A percentile compares a stretch with the other conserved stretches of the same genome.
Evolutionary conservation across 2,888 invertebrate genomes (phyloP).

Genomic region (Gasteruption jaculator): DNA sequence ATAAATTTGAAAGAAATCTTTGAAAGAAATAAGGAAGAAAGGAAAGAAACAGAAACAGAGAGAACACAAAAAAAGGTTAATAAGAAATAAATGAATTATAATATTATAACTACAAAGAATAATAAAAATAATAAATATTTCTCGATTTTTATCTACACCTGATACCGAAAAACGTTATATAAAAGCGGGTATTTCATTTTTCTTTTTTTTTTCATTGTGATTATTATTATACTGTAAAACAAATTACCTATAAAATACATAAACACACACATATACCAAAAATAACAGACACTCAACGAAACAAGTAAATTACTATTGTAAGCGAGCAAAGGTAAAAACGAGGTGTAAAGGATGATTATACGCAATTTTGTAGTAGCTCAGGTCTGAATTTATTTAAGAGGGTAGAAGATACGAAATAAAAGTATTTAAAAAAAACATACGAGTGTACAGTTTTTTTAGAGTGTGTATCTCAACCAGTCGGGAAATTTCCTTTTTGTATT

Average conservation of each 20-base stretch:
- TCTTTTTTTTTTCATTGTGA: not conserved
- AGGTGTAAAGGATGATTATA: constrained; percentile 25
- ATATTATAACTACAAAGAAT: no score
- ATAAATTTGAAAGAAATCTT: no score
- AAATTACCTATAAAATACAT: constrained; percentile 1
- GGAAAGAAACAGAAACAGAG: no score
- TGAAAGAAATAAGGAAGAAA: no score
- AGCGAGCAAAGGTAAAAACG: constrained; percentile 3
- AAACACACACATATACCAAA: constrained; percentile 16
- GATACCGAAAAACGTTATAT: no score
- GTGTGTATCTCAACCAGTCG: constrained; percentile 1
- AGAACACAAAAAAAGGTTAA: no score
- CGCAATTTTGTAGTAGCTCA: constrained; percentile 46
- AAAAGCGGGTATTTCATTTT: constrained; percentile 3
- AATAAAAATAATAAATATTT: no score
- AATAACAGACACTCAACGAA: constrained; percentile 5
- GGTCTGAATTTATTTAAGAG: constrained; percentile 44
- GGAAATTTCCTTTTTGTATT: constrained; percentile 1
- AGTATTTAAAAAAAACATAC: constrained; percentile 33
- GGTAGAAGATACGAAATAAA: constrained; percentile 48
- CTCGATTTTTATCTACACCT: no score
- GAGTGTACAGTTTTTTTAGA: constrained; percentile 8
- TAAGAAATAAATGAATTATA: no score
- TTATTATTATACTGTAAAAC: constrained; percentile 5
- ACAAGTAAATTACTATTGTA: constrained; percentile 1